Evolutionary conservation across 2,888 invertebrate species (phyloP).

Genomic region (Agriopis leucophaearia): DNA sequence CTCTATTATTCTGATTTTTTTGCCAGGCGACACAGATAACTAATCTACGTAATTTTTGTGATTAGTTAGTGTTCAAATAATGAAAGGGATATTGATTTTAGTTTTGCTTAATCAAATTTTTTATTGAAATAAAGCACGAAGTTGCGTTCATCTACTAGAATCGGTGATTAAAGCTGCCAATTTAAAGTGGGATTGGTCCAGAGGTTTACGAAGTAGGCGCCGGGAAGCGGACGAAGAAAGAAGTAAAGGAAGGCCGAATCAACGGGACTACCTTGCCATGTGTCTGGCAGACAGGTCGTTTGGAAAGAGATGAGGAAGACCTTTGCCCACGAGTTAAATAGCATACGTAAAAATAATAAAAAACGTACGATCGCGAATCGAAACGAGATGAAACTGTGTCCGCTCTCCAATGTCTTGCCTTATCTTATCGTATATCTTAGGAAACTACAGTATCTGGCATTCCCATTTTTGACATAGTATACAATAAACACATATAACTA

Average conservation of each 20-base stretch:
- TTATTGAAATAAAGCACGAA: too few species aligned
- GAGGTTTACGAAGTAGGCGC: too few species aligned
- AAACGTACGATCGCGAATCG: background rate
- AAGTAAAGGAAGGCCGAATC: too few species aligned
- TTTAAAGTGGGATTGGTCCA: too few species aligned
- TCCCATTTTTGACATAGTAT: background rate
- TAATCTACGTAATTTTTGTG: background rate
- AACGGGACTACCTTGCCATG: too few species aligned
- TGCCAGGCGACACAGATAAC: slow-evolving; percentile 29
- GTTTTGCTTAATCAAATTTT: background rate
- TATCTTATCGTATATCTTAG: slow-evolving; percentile 10
- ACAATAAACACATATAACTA: background rate
- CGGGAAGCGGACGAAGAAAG: too few species aligned
- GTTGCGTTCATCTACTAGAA: too few species aligned
- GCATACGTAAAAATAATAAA: background rate
- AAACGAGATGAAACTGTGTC: background rate
- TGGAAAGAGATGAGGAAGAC: background rate
- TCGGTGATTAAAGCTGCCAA: too few species aligned
- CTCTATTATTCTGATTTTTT: slow-evolving; percentile 6
- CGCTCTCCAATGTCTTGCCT: background rate
- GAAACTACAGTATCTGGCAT: slow-evolving; percentile 2
- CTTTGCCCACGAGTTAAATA: too few species aligned
- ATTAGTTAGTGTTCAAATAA: background rate
- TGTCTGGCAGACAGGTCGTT: too few species aligned
- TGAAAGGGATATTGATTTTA: background rate